Base-by-base conservation (phyloP, 2,888 invertebrate species). In the Tinea pellionella region DNA sequence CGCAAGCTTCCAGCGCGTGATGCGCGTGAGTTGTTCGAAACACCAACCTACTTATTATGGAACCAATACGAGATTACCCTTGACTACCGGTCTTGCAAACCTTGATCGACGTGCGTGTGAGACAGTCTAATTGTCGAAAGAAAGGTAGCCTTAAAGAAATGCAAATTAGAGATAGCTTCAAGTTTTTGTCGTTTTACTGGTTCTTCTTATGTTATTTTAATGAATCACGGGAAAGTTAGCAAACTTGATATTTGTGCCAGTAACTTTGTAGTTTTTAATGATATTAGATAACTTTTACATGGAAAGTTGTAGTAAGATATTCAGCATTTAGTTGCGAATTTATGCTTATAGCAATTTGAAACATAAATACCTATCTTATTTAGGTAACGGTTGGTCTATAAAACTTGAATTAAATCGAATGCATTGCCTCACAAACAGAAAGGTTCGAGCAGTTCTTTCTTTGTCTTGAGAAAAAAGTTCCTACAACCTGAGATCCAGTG, bases 21-120 rank as follows among this genome's bases (percentile, higher is more conserved):
- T 18, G 11, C 53, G 15, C 47, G 47, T 47, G 47, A 47, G 47
- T 16, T 8, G 16, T 41, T 65, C 61, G 65, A 64, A 65, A 61
- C 62, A 32, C 63, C 61, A 62, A 70, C 66, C 75, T 73, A 64
- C 61, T 80, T 69, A 86, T 86, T 86, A 86, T 70, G 62, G 63
- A 78, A 75, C 77, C 77, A 77, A 73, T 73, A 69, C 69, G 69
- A 69, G 69, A 73, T 74, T 75, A 69, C 66, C 55, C 30, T 32
- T 61, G 53, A 77, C 86, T 81, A 85, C 86, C 80, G 80, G 86
- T 85, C 74, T 84, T 84, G 69, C 80, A 66, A 71, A 76, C 19
- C 67, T 68, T 64, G 57, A 59, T 63, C 69, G 73, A 80, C 71
- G 19, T 29, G 78, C 80, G 79, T 80, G 80, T 73, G 68, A 71